These are phyloP conservation scores for Nothoprocta pentlandii DNA, from an alignment of 2,113 vertebrate genomes.

Conservation along the genomic window DNA sequence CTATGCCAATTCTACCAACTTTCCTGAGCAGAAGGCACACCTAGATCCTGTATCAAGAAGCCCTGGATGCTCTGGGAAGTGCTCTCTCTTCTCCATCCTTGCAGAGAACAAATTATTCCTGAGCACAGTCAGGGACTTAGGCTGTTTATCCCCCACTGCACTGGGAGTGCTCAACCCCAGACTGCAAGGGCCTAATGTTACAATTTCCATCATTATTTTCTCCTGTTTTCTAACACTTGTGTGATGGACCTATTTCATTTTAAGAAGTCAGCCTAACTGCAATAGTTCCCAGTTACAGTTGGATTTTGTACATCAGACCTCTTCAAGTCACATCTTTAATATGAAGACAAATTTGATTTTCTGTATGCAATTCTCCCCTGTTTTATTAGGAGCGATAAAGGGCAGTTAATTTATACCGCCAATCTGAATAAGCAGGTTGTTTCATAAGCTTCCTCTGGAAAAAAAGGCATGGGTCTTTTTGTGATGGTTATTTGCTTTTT, in stretches of 20 bases:
- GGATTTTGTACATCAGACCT: background rate
- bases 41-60: background rate
- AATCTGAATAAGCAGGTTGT: background rate
- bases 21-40: background rate
- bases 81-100: background rate
- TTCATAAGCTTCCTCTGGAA: background rate
- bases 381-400: background rate
- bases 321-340: background rate
- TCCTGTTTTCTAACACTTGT: background rate
- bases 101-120: background rate
- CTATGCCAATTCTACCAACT: fast-evolving
- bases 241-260: background rate
- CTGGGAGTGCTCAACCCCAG: background rate
- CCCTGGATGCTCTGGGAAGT: background rate
- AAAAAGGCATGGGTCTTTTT: background rate
- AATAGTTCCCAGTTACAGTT: background rate
- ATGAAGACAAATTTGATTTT: background rate
- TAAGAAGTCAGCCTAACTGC: background rate
- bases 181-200: background rate
- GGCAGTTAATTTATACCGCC: background rate
- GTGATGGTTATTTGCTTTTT: background rate
- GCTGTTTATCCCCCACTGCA: fast-evolving
- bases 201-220: background rate
- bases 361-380: background rate
- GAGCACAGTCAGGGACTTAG: background rate